These are phyloP conservation scores for Coronaproctus castanopsis DNA, from an alignment of 2,888 invertebrate genomes.

Conservation along the genomic window DNA sequence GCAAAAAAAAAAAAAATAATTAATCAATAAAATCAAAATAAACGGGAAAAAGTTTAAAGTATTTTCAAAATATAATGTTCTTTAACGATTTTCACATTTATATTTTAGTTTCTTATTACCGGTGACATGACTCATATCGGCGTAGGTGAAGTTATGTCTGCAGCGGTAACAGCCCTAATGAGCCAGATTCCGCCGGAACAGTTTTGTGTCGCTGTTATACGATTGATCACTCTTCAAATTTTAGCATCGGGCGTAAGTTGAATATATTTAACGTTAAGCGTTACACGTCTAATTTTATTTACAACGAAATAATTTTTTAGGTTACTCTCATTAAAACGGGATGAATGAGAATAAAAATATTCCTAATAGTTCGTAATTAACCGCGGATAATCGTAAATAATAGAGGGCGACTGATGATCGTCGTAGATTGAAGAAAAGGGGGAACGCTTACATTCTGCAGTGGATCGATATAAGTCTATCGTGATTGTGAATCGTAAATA, in stretches of 20 bases:
- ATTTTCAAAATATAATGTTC: not conserved
- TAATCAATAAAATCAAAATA: no score
- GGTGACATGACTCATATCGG: constrained; percentile 41
- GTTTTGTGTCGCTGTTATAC: constrained; percentile 90
- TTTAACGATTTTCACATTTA: not conserved
- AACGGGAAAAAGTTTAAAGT: not conserved
- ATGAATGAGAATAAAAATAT: no score
- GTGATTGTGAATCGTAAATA: no score
- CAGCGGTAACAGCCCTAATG: constrained; percentile 68
- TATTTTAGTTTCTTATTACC: constrained; percentile 26
- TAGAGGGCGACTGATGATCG: no score
- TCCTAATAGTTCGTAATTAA: constrained; percentile 17
- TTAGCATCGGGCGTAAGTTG: constrained; percentile 68
- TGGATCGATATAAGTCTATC: no score
- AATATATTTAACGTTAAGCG: constrained; percentile 1
- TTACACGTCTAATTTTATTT: no score
- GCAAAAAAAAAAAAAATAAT: no score
- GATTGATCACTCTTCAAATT: constrained; percentile 83
- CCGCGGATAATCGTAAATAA: no score
- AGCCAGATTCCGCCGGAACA: constrained; percentile 80
- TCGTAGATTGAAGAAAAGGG: no score
- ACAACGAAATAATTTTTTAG: not conserved
- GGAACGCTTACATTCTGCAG: no score
- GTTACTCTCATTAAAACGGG: no score
- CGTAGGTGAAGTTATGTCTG: constrained; percentile 43